Evolutionary conservation across 2,888 invertebrate genomes (phyloP).

Genomic region (Lutraria lutraria): DNA sequence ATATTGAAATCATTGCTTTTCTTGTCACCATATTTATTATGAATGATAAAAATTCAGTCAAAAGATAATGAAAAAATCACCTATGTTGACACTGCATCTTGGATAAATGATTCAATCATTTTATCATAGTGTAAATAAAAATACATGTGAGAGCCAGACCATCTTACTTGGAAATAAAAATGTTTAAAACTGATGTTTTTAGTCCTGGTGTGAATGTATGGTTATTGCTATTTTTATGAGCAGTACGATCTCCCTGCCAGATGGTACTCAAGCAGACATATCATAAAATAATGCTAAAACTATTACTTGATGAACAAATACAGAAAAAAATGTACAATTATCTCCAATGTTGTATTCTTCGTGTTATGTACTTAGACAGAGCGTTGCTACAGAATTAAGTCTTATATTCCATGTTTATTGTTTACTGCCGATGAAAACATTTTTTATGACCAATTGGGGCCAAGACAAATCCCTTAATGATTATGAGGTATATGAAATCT

Average conservation of each 20-base stretch:
- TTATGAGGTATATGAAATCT: not conserved
- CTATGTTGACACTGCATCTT: no score
- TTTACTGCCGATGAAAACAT: slow-evolving; percentile 30
- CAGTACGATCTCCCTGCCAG: slow-evolving; percentile 43
- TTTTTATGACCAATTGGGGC: slow-evolving; percentile 27
- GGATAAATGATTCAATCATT: not conserved
- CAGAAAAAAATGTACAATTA: slow-evolving; percentile 36
- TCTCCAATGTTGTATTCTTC: slow-evolving; percentile 25
- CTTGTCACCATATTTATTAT: no score
- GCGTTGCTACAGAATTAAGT: slow-evolving; percentile 9
- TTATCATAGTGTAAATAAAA: not conserved
- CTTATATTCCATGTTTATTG: slow-evolving; percentile 20
- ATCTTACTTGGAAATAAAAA: not conserved
- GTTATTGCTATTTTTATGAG: slow-evolving; percentile 51
- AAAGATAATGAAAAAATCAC: no score
- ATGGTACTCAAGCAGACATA: slow-evolving; percentile 39
- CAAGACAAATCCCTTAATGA: slow-evolving; percentile 14
- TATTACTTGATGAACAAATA: slow-evolving; percentile 20
- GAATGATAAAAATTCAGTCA: no score
- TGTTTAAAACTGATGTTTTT: slow-evolving; percentile 32
- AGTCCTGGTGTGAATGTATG: slow-evolving; percentile 31
- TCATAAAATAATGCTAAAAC: slow-evolving; percentile 38
- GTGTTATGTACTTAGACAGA: slow-evolving; percentile 1
- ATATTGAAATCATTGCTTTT: no score
- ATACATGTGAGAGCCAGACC: not conserved